These are phyloP conservation scores for Dendroctonus ponderosae DNA, from an alignment of 1,140 invertebrate species.

Conservation along the genomic window DNA sequence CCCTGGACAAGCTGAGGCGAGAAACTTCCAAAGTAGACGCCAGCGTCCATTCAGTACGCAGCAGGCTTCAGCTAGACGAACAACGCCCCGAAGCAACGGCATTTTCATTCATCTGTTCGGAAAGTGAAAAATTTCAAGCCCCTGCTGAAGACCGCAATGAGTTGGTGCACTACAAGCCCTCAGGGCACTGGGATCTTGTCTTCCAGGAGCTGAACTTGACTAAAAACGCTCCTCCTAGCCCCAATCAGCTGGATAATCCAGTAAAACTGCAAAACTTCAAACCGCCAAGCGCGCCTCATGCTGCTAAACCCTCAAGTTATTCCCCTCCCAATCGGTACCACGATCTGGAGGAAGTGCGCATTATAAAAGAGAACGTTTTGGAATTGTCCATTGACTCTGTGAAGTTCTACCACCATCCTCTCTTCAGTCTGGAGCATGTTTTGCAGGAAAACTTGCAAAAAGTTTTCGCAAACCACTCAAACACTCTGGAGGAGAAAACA, in stretches of 20 bases:
- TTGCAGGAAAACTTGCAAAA: slow-evolving; percentile 48
- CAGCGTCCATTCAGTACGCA: slow-evolving; percentile 21
- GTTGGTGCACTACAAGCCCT: too few species aligned
- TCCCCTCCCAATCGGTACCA: neutral
- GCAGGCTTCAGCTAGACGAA: slow-evolving; percentile 22
- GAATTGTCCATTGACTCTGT: slow-evolving; percentile 48
- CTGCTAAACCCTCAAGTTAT: slow-evolving; percentile 12
- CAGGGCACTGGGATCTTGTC: too few species aligned
- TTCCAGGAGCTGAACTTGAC: neutral
- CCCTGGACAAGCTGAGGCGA: slow-evolving; percentile 23
- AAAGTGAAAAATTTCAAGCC: neutral
- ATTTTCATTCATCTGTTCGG: slow-evolving; percentile 17
- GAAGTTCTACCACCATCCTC: slow-evolving; percentile 51
- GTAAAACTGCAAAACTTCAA: slow-evolving; percentile 12
- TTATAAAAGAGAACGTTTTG: slow-evolving; percentile 45
- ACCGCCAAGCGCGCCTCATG: slow-evolving; percentile 11
- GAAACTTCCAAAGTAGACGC: slow-evolving; percentile 30
- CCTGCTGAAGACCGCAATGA: too few species aligned
- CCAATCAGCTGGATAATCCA: neutral
- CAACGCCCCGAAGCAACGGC: neutral
- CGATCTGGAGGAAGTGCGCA: slow-evolving; percentile 42
- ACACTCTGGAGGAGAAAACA: slow-evolving; percentile 39
- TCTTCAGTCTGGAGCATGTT: slow-evolving; percentile 51
- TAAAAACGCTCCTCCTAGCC: neutral
- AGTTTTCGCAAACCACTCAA: slow-evolving; percentile 45